Evolutionary conservation across 2,888 invertebrate species (phyloP).

Genomic region (Xylota sylvarum): DNA sequence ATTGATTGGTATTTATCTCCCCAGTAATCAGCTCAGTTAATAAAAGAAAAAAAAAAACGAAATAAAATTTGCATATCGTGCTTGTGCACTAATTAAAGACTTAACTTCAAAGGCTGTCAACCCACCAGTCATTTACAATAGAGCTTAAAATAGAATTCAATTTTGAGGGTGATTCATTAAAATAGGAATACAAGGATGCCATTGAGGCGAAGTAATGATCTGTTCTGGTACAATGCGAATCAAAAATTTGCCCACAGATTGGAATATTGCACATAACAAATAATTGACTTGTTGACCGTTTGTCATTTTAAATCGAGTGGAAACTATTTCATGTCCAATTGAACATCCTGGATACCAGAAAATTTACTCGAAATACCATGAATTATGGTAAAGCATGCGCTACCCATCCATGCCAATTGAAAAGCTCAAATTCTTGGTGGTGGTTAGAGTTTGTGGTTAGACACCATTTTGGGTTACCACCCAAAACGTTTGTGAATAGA

Average conservation of each 20-base stretch:
- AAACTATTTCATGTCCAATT: constrained; percentile 22
- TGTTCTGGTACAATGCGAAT: not conserved
- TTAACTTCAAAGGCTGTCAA: constrained; percentile 2
- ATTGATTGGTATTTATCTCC: constrained; percentile 10
- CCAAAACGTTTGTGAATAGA: not conserved
- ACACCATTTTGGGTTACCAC: not conserved
- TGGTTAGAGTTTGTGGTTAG: not conserved
- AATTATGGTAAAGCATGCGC: not conserved
- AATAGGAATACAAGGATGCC: not conserved
- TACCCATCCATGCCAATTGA: not conserved
- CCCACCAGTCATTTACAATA: not conserved
- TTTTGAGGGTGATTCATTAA: not conserved
- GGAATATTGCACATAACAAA: not conserved
- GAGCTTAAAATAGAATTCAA: not conserved
- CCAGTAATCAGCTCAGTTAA: not conserved
- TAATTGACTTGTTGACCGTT: constrained; percentile 10
- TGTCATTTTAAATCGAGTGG: constrained; percentile 12
- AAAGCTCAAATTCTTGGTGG: not conserved
- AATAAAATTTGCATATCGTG: not conserved
- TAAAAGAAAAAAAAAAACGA: not conserved
- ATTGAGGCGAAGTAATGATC: not conserved
- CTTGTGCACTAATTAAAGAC: not conserved
- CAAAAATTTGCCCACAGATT: not conserved
- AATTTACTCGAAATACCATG: constrained; percentile 2
- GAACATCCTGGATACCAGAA: not conserved